These are phyloP conservation scores for Sylvilagus floridanus DNA, from an alignment of 2,797 vertebrate species.

Conservation along the genomic window DNA sequence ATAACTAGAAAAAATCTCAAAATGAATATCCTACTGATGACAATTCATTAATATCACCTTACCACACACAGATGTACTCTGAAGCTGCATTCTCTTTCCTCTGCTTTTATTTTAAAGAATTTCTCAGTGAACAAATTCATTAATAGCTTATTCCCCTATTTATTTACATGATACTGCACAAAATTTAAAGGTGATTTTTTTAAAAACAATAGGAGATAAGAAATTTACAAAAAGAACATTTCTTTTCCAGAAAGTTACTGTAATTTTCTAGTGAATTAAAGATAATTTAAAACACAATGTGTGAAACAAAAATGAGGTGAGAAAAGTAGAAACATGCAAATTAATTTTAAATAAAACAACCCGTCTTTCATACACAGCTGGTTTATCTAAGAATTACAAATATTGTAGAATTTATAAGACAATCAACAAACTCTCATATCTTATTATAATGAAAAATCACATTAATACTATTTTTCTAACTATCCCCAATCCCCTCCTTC, in stretches of 20 bases:
- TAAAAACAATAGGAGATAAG: not conserved
- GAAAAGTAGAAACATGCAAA: not conserved
- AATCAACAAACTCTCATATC: not conserved
- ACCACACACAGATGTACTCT: not conserved
- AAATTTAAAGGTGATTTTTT: not conserved
- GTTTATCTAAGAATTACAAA: constrained; percentile 43
- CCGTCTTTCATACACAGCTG: not conserved
- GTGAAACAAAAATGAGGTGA: not conserved
- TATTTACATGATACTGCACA: not conserved
- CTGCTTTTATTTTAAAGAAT: not conserved
- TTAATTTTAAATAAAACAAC: not conserved
- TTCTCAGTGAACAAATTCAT: constrained; percentile 8
- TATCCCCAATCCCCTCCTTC: not conserved
- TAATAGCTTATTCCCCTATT: not conserved
- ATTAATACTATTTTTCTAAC: not conserved
- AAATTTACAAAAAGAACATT: not conserved
- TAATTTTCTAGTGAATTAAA: constrained; percentile 31
- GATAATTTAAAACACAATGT: not conserved
- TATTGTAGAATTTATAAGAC: not conserved
- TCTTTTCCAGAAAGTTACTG: not conserved
- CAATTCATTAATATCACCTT: not conserved
- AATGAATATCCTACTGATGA: not conserved
- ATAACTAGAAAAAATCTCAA: constrained; percentile 7
- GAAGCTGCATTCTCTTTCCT: not conserved
- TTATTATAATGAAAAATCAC: constrained; percentile 23